Percentiles rank a stretch among this genome's conserved stretches.
Evolutionary conservation across 2,797 vertebrate species (phyloP).

Genomic region (Cetoscarus ocellatus): DNA sequence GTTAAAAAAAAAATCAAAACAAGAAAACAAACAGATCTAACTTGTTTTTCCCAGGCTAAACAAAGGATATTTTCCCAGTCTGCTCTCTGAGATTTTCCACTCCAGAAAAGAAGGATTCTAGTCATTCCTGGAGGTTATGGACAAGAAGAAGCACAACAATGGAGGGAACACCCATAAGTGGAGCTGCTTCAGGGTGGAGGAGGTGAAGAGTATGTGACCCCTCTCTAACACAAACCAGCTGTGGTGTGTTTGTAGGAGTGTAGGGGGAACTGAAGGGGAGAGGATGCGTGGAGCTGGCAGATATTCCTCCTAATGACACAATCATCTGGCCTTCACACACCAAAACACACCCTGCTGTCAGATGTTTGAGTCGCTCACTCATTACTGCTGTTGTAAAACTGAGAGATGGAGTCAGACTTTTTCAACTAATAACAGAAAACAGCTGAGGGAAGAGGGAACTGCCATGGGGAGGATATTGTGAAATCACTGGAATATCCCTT

Average conservation of each 20-base stretch:
- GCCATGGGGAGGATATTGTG: conserved; percentile 45
- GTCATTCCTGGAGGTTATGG: conserved; percentile 78
- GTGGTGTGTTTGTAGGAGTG: conserved; percentile 61
- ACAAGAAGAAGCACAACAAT: conserved; percentile 80
- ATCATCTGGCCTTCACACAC: conserved; percentile 64
- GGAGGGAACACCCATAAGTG: conserved; percentile 82
- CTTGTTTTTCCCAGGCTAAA: conserved; percentile 36
- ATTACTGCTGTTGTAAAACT: conserved; percentile 31
- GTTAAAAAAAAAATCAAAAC: conserved; percentile 5
- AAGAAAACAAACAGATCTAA: conserved; percentile 10
- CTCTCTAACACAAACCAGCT: conserved; percentile 84
- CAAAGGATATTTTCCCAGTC: conserved; percentile 38
- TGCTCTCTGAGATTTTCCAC: conserved; percentile 50
- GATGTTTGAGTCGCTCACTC: conserved; percentile 29
- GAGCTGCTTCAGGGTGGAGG: conserved; percentile 83
- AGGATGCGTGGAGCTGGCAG: conserved; percentile 62
- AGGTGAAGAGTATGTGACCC: conserved; percentile 81
- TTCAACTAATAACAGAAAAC: conserved; percentile 43
- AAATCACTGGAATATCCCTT: conserved; percentile 71
- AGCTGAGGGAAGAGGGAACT: conserved; percentile 59
- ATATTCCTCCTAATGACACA: conserved; percentile 68
- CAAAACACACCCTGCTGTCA: conserved; percentile 60
- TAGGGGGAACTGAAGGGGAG: conserved; percentile 50
- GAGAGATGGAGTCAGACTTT: conserved; percentile 12
- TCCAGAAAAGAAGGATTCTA: conserved; percentile 66